phyloP scores from a whole-genome alignment of 2,888 invertebrate genomes.

The Polymixis lichenea region DNA sequence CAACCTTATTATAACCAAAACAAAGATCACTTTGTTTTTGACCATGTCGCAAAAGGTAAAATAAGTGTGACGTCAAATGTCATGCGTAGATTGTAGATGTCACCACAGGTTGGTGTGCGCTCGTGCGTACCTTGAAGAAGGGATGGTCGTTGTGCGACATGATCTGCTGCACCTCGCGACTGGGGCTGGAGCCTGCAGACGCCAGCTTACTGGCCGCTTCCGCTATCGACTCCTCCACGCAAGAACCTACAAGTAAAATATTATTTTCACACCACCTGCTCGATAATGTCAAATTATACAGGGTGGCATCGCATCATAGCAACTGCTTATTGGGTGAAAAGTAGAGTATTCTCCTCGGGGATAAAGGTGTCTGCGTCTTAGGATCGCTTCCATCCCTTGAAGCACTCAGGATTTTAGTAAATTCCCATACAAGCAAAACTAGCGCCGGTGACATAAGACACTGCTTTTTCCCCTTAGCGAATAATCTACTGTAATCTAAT shows the following conservation, averaged over 20 bases:
- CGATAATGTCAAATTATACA: neutral
- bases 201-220: conserved; percentile 84
- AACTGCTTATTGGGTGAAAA: neutral
- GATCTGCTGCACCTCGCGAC: conserved; percentile 97
- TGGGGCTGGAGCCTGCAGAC: conserved; percentile 97
- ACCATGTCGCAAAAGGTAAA: too few relatives aligned
- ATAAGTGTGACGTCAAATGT: too few relatives aligned
- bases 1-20: too few relatives aligned
- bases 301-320: too few relatives aligned
- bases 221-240: conserved; percentile 51
- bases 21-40: too few relatives aligned
- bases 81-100: neutral
- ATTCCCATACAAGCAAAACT: neutral
- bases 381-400: too few relatives aligned
- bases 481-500: neutral
- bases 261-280: neutral
- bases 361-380: neutral
- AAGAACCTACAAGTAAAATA: conserved; percentile 34
- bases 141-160: conserved; percentile 91
- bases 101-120: neutral
- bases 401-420: neutral
- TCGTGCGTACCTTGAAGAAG: conserved; percentile 75
- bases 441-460: neutral
- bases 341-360: neutral
- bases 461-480: conserved; percentile 1